phyloP scores from a whole-genome alignment of 2,113 vertebrate species.

The Gymnogyps californianus region DNA sequence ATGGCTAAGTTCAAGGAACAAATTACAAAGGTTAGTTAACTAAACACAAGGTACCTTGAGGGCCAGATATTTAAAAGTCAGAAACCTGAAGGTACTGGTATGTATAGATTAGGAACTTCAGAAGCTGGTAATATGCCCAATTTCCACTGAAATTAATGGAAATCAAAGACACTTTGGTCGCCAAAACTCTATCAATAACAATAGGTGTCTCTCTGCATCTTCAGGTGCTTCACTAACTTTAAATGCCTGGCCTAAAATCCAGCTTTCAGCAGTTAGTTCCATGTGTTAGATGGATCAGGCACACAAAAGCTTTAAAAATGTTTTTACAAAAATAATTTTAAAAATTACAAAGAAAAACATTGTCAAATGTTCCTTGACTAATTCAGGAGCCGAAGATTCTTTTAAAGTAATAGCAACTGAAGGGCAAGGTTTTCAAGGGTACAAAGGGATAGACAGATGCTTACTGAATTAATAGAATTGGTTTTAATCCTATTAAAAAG shows the following conservation, averaged over 20 bases:
- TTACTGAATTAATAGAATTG: neutral
- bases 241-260: neutral
- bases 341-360: neutral
- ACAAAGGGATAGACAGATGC: neutral
- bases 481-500: neutral
- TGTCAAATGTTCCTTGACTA: neutral
- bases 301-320: neutral
- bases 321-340: neutral
- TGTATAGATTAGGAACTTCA: neutral
- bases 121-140: neutral
- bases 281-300: neutral
- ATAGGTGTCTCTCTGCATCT: neutral
- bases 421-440: neutral
- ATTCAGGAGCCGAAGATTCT: neutral
- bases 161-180: rapidly evolving
- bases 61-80: neutral
- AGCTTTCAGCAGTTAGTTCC: neutral
- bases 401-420: neutral
- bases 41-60: neutral
- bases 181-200: neutral
- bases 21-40: neutral
- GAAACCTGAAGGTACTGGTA: neutral
- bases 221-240: neutral
- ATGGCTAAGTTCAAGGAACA: neutral
- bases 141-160: neutral